Percentiles rank a stretch among this genome's conserved stretches.
Conservation (phyloP, 2,797 vertebrate genomes). For the Gallirallus australis region DNA sequence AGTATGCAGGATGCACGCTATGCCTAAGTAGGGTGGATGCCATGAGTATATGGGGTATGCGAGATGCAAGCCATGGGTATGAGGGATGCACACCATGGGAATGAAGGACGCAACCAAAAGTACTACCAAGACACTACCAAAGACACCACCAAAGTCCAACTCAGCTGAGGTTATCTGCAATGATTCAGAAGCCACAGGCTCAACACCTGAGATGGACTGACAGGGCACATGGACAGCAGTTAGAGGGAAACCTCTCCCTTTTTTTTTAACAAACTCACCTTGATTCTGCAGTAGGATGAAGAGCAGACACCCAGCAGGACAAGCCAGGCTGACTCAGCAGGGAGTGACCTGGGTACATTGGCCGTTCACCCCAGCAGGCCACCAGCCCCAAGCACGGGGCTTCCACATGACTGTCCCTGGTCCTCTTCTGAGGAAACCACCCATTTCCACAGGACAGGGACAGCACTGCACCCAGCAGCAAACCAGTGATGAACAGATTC, state of each 20-base stretch:
- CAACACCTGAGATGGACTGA: fast-evolving
- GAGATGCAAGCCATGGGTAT: too few relatives aligned
- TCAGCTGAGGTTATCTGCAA: not conserved
- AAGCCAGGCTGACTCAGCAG: not conserved
- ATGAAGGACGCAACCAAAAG: too few relatives aligned
- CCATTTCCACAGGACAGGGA: not conserved
- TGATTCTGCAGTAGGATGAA: not conserved
- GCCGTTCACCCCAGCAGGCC: not conserved
- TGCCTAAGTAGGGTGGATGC: too few relatives aligned
- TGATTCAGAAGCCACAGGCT: not conserved
- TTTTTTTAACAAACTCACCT: not conserved
- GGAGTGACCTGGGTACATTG: not conserved
- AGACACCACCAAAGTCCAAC: not conserved
- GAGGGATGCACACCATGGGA: too few relatives aligned
- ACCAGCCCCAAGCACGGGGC: not conserved
- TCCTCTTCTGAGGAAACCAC: not conserved
- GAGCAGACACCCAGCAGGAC: not conserved
- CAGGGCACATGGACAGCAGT: fast-evolving
- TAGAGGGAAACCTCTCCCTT: not conserved
- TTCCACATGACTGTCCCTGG: fast-evolving
- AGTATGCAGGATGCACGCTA: too few relatives aligned
- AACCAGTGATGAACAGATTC: fast-evolving
- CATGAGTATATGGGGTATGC: too few relatives aligned
- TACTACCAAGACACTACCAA: too few relatives aligned
- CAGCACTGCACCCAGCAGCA: not conserved